These are phyloP conservation scores for Urocolius indicus DNA, from an alignment of 2,113 vertebrate species.

Conservation along the genomic window DNA sequence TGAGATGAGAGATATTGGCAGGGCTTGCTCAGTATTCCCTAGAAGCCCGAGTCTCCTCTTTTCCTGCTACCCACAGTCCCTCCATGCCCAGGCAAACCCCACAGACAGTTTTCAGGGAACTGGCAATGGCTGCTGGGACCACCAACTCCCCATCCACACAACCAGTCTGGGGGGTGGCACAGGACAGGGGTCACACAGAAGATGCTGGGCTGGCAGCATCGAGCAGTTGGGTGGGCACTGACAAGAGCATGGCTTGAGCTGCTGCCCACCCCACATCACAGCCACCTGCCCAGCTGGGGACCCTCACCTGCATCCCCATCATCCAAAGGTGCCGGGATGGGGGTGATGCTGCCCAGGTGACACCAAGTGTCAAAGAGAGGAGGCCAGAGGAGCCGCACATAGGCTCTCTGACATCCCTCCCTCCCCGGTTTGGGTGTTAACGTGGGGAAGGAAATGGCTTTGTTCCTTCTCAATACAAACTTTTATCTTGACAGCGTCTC, in stretches of 20 bases:
- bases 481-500: not conserved
- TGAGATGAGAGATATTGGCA: not conserved
- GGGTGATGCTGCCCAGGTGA: not conserved
- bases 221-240: not conserved
- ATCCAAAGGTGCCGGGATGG: rapidly evolving
- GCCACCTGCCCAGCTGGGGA: rapidly evolving
- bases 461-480: not conserved
- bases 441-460: not conserved
- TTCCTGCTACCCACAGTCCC: not conserved
- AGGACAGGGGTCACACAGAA: rapidly evolving
- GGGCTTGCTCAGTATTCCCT: not conserved
- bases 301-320: not conserved
- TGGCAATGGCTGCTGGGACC: rapidly evolving
- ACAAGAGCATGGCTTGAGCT: not conserved
- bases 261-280: not conserved
- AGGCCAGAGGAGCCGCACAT: not conserved
- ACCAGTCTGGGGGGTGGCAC: not conserved
- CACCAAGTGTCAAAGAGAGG: not conserved
- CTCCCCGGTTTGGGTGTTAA: not conserved
- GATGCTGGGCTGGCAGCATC: no score
- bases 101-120: rapidly evolving
- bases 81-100: rapidly evolving
- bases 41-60: not conserved
- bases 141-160: not conserved
- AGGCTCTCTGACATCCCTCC: not conserved